Percentiles rank a stretch among this genome's conserved stretches.
phyloP scores from a whole-genome alignment of 1,140 invertebrate genomes.

The Triops longicaudatus region DNA sequence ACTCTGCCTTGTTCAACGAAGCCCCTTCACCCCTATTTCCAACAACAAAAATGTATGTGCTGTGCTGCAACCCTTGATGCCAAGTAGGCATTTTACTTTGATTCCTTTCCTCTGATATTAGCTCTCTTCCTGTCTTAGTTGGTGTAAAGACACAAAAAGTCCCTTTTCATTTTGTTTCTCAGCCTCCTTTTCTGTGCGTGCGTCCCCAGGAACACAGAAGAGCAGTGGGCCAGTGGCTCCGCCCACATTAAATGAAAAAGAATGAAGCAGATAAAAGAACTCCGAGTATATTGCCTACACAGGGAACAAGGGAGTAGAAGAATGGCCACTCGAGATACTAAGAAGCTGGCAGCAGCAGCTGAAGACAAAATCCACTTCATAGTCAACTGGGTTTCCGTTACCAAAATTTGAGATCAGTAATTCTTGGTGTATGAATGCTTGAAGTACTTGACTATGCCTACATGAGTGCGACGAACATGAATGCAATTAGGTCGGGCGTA shows the following conservation, averaged over 20 bases:
- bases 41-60: neutral
- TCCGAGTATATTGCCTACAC: neutral
- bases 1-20: neutral
- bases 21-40: neutral
- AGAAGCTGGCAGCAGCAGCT: neutral
- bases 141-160: constrained; percentile 1
- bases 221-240: neutral
- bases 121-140: neutral
- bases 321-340: neutral
- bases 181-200: neutral
- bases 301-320: neutral
- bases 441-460: no score
- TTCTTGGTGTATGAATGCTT: neutral
- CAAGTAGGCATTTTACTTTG: constrained; percentile 11
- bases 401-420: neutral
- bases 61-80: constrained; percentile 8
- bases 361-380: neutral
- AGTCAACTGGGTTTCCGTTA: neutral
- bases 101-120: neutral
- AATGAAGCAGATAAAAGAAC: constrained; percentile 11
- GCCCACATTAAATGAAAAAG: neutral
- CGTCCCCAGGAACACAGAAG: neutral
- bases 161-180: neutral
- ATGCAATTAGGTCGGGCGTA: no score
- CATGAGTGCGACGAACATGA: no score